Evolutionary conservation across 1,140 invertebrate genomes (phyloP), one percentile per base, ranked within the genome.

Genomic region (Lepidurus apus): DNA sequence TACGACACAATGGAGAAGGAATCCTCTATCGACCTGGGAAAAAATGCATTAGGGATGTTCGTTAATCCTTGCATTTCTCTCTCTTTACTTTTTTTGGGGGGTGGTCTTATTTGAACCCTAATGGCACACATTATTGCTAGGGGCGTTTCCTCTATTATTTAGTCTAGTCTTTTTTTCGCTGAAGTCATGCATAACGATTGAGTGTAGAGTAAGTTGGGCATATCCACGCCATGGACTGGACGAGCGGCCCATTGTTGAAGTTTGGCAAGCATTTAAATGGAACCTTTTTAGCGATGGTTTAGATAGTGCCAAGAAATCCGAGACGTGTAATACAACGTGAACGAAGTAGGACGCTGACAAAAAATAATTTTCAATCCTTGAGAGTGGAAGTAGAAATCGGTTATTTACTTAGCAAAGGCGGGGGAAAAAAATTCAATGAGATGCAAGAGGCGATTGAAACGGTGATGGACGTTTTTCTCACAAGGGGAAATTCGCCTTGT

Each of bases 371-470:
- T 65, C 53, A 21, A 17, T 65, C 53, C 17, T 7, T 65, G 53
- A 21, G 21, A 65, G 9, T 4, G 6, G 53, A 65, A 65, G 34
- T 34, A 3, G 34, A 65, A 65, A 65, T n/a, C 53, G 53, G 53
- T 65, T 65, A n/a, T 65, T 65, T 65, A 17, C 53, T 65, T 65
- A 65, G 21, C 5, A 21, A 9, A 21, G 13, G 7, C 17, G n/a
- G 53, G 17, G 53, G 47, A 21, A 65, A 65, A 65, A 65, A 65
- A 65, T 5, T 65, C 53, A 65, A 65, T 65, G 53, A 65, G 53
- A 65, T 65, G 53, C 53, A 65, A 17, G 13, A 13, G 53, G 21
- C 17, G 53, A 65, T 65, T 65, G 53, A 65, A 65, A 21, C n/a
- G 53, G 17, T 65, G 53, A 65, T 65, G 53, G 53, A 65, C 53